These are phyloP conservation scores for Hyposoter dolosus DNA, from an alignment of 2,888 invertebrate species.

Conservation along the genomic window DNA sequence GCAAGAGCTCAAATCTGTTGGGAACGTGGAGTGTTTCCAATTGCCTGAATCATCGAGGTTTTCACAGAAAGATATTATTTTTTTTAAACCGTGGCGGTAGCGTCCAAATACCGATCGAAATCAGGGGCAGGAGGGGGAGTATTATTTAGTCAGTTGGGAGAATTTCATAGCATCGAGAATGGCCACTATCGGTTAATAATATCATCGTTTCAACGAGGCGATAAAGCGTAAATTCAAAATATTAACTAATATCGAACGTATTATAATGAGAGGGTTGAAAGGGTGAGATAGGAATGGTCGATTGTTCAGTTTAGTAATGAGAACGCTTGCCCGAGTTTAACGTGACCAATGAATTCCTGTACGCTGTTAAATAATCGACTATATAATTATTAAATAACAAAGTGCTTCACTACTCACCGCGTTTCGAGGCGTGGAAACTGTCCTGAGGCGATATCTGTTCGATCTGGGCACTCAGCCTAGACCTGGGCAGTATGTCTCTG, in stretches of 20 bases:
- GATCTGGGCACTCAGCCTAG: conserved; percentile 95
- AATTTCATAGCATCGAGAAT: conserved; percentile 1
- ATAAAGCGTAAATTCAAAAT: conserved; percentile 20
- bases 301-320: background rate
- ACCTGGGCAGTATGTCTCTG: conserved; percentile 92
- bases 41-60: background rate
- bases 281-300: background rate
- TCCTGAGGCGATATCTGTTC: conserved; percentile 96
- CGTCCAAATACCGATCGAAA: background rate
- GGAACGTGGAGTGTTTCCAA: background rate
- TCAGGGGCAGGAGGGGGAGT: background rate
- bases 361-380: background rate
- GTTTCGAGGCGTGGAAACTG: conserved; percentile 97
- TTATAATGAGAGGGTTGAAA: background rate
- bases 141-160: background rate
- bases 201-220: conserved; percentile 22
- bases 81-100: background rate
- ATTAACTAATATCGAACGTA: background rate
- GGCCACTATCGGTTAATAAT: conserved; percentile 14
- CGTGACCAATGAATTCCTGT: background rate
- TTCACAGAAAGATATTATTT: background rate
- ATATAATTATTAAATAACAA: background rate
- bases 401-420: conserved; percentile 89
- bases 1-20: background rate
- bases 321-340: background rate